Base-by-base conservation (phyloP, 2,888 invertebrate genomes). In the Phragmatobia fuliginosa region DNA sequence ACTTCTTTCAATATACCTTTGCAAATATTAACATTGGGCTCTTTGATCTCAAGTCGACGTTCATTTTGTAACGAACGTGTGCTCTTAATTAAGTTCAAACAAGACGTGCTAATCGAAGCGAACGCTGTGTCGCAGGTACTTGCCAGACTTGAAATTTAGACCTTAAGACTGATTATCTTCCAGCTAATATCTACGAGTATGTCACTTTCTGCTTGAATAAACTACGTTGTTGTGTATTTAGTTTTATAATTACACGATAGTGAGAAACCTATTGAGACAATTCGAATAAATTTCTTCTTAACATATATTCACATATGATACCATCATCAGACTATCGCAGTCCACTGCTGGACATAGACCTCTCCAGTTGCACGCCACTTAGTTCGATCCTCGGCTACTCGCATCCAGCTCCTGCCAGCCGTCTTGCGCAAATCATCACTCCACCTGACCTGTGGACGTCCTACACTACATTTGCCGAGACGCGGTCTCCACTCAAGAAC, bases 11-110 rank as follows among this genome's bases (percentile, higher is more conserved):
- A 92, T 92, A 91, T 85, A 90, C 84, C 82, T 78, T 82, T 67
- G 89, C 89, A 93, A 94, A 94, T 93, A 94, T 94, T 92, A 90
- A 89, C 91, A 87, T 82, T 85, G 83, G 78, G 81, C 78, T 84
- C 92, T 94, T 94, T 95, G 94, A 94, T 95, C 92, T 90, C 82
- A 85, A 84, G 82, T 73, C 86, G 87, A 85, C 88, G 93, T 83
- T 93, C 92, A 92, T 91, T 93, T 81, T 91, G 83, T 83, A 82
- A 86, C 83, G 83, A 86, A 89, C 91, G 90, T 91, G 90, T 89
- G 88, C 82, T 86, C 87, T 90, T 95, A 95, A 95, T 95, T 94
- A 94, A 93, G 91, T 90, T 93, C 93, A 94, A 95, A 95, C 91
- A 94, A 90, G 90, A 88, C 88, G 89, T 85, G 90, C 88, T 87